Evolutionary conservation across 1,140 invertebrate genomes (phyloP).

Genomic region (Epicauta chinensis): DNA sequence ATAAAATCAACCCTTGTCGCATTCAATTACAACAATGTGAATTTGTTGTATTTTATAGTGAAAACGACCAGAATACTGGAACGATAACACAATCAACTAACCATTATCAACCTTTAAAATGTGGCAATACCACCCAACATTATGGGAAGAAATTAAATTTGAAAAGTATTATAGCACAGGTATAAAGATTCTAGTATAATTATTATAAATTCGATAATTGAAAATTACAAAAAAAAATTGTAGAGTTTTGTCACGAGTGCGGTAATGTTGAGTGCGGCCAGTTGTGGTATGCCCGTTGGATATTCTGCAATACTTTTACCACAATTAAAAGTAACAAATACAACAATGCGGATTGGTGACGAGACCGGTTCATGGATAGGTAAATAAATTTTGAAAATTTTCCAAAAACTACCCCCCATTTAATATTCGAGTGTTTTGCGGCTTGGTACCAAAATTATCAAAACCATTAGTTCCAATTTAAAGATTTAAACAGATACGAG

Average conservation of each 20-base stretch:
- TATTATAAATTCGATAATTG: too few species aligned
- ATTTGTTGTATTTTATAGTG: background rate
- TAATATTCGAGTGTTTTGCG: too few species aligned
- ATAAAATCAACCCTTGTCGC: too few species aligned
- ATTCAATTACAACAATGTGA: too few species aligned
- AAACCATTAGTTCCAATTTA: too few species aligned
- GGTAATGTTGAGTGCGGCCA: slow-evolving; percentile 56
- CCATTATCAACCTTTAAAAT: slow-evolving; percentile 15
- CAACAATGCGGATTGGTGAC: slow-evolving; percentile 51
- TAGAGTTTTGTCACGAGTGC: slow-evolving; percentile 62
- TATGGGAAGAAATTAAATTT: slow-evolving; percentile 5
- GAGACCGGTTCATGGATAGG: slow-evolving; percentile 67
- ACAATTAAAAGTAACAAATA: slow-evolving; percentile 51
- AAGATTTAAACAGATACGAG: too few species aligned
- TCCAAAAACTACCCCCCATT: too few species aligned
- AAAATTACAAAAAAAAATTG: background rate
- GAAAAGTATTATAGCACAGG: slow-evolving; percentile 15
- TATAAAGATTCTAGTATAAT: slow-evolving; percentile 4
- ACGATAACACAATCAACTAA: background rate
- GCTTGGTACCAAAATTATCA: too few species aligned
- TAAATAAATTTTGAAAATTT: too few species aligned
- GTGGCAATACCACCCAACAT: background rate
- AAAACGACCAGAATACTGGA: slow-evolving; percentile 14
- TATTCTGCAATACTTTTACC: slow-evolving; percentile 67
- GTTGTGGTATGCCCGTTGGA: slow-evolving; percentile 66